Conservation (phyloP, 2,888 invertebrate species). For the Molanna angustata region DNA sequence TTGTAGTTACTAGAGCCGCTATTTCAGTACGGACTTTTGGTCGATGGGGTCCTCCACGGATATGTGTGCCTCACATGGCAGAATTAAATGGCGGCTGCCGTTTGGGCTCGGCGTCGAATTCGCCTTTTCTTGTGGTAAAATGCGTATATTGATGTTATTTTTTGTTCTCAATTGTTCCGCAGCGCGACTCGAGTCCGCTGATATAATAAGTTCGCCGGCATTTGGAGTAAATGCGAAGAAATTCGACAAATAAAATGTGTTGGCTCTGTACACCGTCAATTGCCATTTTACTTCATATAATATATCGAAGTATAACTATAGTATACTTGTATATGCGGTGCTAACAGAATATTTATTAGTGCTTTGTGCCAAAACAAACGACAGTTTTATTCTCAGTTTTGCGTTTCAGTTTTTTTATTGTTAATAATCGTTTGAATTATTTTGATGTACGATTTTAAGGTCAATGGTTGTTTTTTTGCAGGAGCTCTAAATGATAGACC, state of each 20-base stretch:
- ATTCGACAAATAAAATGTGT: conserved; percentile 8
- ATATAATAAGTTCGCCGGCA: conserved; percentile 5
- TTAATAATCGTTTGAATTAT: no score
- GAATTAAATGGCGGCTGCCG: conserved; percentile 25
- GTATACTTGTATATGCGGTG: conserved; percentile 2
- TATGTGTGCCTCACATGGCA: conserved; percentile 29
- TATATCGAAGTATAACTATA: neutral
- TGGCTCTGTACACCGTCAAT: conserved; percentile 14
- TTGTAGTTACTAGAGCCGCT: conserved; percentile 19
- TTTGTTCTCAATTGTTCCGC: conserved; percentile 6
- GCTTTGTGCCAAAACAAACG: conserved; percentile 6
- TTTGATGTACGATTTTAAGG: no score
- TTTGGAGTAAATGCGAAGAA: no score
- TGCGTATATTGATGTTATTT: conserved; percentile 14
- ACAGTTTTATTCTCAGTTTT: no score
- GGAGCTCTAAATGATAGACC: conserved; percentile 29
- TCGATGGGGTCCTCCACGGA: conserved; percentile 32
- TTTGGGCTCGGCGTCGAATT: conserved; percentile 16
- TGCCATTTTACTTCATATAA: conserved; percentile 25
- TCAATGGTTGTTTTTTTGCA: conserved; percentile 6
- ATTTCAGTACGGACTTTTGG: conserved; percentile 32
- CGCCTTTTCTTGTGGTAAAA: conserved; percentile 19
- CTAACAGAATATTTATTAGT: conserved; percentile 12
- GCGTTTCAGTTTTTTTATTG: no score
- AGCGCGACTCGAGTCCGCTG: neutral